These are phyloP conservation scores for Dusona sp. DNA, from an alignment of 2,888 invertebrate genomes.

Conservation along the genomic window DNA sequence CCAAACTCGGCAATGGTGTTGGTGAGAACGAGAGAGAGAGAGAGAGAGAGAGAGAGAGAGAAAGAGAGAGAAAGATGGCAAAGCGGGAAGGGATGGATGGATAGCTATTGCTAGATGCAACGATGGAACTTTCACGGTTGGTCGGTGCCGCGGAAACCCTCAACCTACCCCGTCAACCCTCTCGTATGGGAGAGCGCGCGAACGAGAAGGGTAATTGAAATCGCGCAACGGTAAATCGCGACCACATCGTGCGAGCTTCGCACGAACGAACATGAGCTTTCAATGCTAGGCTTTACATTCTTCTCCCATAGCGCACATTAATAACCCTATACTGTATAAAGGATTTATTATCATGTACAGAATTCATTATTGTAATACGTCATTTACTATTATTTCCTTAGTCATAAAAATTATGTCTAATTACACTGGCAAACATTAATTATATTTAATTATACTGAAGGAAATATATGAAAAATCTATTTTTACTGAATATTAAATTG, in stretches of 20 bases:
- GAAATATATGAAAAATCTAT: neutral
- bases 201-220: conserved; percentile 65
- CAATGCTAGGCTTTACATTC: conserved; percentile 62
- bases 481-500: neutral
- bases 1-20: conserved; percentile 48
- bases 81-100: conserved; percentile 22
- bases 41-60: neutral
- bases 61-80: neutral
- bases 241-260: conserved; percentile 61
- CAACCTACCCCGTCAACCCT: conserved; percentile 37
- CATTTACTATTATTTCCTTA: conserved; percentile 13
- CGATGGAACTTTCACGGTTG: conserved; percentile 67
- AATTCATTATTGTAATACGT: conserved; percentile 15
- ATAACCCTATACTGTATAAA: conserved; percentile 43
- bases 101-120: conserved; percentile 64
- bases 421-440: too few relatives aligned
- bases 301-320: conserved; percentile 56
- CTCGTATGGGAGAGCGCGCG: conserved; percentile 13
- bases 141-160: conserved; percentile 58
- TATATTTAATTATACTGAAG: neutral
- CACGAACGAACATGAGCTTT: conserved; percentile 57
- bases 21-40: neutral
- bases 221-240: conserved; percentile 69
- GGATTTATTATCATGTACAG: conserved; percentile 34
- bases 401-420: neutral